Percentiles rank a stretch among this genome's conserved stretches.
Conservation (phyloP, 2,113 vertebrate species). For the Lophochroa leadbeateri region DNA sequence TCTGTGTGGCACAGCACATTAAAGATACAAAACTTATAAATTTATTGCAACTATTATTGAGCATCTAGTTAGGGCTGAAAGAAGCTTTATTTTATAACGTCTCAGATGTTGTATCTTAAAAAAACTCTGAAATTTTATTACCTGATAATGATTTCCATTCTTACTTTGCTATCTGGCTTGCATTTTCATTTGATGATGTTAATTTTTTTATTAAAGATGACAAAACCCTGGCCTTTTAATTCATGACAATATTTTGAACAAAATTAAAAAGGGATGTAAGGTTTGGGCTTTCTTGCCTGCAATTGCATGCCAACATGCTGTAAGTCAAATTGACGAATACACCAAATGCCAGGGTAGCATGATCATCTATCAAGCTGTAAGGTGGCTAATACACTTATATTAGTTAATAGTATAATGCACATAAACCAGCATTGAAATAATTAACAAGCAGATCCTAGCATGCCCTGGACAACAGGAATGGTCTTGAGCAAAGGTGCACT, state of each 20-base stretch:
- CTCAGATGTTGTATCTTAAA: not conserved
- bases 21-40: not conserved
- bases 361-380: not conserved
- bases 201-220: not conserved
- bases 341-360: not conserved
- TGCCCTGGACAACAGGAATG: not conserved
- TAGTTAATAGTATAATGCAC: not conserved
- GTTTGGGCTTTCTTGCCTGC: not conserved
- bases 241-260: not conserved
- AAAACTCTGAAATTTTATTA: not conserved
- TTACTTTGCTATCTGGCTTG: not conserved
- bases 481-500: not conserved
- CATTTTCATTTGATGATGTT: not conserved
- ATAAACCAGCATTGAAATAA: not conserved
- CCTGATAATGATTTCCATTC: not conserved
- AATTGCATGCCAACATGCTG: not conserved
- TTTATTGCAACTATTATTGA: not conserved
- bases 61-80: not conserved
- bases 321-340: not conserved
- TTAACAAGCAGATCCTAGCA: not conserved
- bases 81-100: not conserved
- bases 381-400: not conserved
- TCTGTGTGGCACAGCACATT: not conserved
- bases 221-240: constrained; percentile 30
- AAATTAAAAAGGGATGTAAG: constrained; percentile 12